Percentiles rank a stretch among this genome's conserved stretches.
phyloP scores from a whole-genome alignment of 2,113 vertebrate genomes.

The Geococcyx californianus region DNA sequence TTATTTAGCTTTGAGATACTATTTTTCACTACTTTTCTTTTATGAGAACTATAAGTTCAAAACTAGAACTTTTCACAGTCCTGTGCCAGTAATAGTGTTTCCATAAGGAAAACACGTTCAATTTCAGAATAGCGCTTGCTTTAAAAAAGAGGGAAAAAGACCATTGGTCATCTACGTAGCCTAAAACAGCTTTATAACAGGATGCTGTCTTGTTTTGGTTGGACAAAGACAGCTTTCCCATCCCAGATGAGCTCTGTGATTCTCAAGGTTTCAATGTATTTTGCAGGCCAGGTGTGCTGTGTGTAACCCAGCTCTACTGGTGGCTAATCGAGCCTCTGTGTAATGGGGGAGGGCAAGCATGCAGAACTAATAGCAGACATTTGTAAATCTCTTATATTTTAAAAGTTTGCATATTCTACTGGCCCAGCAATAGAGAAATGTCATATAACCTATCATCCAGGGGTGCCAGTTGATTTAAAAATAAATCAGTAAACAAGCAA shows the following conservation, averaged over 20 bases:
- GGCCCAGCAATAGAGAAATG: background rate
- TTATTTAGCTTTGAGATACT: background rate
- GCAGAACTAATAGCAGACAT: background rate
- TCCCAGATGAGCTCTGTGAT: background rate
- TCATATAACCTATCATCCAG: background rate
- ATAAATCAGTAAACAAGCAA: background rate
- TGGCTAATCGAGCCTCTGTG: background rate
- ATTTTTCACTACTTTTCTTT: background rate
- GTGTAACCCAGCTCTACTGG: background rate
- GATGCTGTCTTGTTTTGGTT: background rate
- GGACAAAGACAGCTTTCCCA: background rate
- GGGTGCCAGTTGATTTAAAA: background rate
- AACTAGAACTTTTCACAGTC: background rate
- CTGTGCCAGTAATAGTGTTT: background rate
- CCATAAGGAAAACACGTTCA: background rate
- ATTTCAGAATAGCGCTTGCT: background rate
- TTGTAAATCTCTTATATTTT: background rate
- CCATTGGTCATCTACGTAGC: background rate
- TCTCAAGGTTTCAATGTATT: background rate
- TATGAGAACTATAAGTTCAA: background rate
- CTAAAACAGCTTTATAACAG: background rate
- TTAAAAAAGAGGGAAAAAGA: background rate
- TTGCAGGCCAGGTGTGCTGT: background rate
- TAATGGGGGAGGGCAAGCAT: background rate
- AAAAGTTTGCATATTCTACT: background rate